Evolutionary conservation across 1,140 invertebrate genomes (phyloP).

Genomic region (Catajapyx aquilonaris): DNA sequence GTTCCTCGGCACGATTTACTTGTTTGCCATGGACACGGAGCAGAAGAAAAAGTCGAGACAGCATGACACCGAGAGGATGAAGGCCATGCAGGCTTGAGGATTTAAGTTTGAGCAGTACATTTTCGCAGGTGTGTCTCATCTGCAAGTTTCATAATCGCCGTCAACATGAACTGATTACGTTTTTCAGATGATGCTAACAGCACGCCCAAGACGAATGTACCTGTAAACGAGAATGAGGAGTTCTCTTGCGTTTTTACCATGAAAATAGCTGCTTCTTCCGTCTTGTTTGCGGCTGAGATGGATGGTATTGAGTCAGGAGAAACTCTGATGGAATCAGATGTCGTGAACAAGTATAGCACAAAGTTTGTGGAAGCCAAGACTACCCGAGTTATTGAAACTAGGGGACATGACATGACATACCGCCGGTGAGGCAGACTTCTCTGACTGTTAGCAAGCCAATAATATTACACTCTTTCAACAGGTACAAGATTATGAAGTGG

Average conservation of each 20-base stretch:
- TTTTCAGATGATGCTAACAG: slow-evolving; percentile 18
- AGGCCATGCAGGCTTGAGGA: slow-evolving; percentile 44
- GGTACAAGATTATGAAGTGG: slow-evolving; percentile 37
- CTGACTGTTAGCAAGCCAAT: background rate
- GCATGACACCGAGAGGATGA: slow-evolving; percentile 23
- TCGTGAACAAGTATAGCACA: slow-evolving; percentile 17
- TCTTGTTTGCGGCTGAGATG: slow-evolving; percentile 40
- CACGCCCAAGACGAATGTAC: slow-evolving; percentile 20
- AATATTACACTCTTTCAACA: slow-evolving; percentile 8
- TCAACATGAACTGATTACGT: no score
- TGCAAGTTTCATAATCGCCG: no score
- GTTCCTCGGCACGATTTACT: slow-evolving; percentile 41
- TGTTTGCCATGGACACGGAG: slow-evolving; percentile 40
- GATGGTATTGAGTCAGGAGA: slow-evolving; percentile 30
- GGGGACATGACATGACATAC: slow-evolving; percentile 28
- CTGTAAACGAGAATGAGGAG: slow-evolving; percentile 38
- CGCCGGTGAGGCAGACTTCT: slow-evolving; percentile 17
- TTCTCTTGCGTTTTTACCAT: slow-evolving; percentile 32
- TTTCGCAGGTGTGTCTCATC: slow-evolving; percentile 36
- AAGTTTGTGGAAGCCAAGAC: slow-evolving; percentile 41
- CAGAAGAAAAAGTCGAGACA: slow-evolving; percentile 23
- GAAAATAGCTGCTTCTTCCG: slow-evolving; percentile 23
- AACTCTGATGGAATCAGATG: slow-evolving; percentile 12
- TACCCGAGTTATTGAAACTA: slow-evolving; percentile 24
- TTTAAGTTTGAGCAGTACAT: slow-evolving; percentile 68